Conservation (phyloP, 2,888 invertebrate genomes). For the Sphaeridia pumilis region DNA sequence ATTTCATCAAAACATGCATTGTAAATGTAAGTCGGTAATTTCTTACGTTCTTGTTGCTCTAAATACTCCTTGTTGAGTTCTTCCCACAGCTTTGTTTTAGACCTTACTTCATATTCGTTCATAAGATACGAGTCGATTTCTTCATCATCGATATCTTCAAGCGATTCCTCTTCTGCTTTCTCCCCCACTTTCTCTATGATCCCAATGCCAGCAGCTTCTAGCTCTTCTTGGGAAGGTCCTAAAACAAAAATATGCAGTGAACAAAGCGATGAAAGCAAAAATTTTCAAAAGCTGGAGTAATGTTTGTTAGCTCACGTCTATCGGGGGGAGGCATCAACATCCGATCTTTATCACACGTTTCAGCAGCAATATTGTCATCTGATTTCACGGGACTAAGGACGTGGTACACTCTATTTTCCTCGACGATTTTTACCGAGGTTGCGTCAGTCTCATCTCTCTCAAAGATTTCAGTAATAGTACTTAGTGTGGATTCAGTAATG, state of each 20-base stretch:
- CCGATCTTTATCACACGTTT: conserved; percentile 25
- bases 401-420: background rate
- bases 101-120: conserved; percentile 62
- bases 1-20: background rate
- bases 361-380: conserved; percentile 4
- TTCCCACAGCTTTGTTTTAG: conserved; percentile 79
- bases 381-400: conserved; percentile 13
- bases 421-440: no score
- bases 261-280: background rate
- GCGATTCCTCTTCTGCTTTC: conserved; percentile 42
- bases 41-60: conserved; percentile 61
- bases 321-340: conserved; percentile 35
- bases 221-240: background rate
- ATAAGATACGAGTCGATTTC: conserved; percentile 81
- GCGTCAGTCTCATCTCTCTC: no score
- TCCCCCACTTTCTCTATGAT: background rate
- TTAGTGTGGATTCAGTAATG: conserved; percentile 44
- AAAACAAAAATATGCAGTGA: background rate
- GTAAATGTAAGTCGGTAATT: background rate
- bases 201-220: background rate
- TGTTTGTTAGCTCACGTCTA: no score
- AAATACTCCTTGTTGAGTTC: conserved; percentile 76
- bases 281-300: background rate
- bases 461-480: conserved; percentile 42
- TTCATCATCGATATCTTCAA: conserved; percentile 66